phyloP scores from a whole-genome alignment of 1,140 invertebrate species.

The silkworm (Bombyx mori) region ASM3026992v2 NC_085131.1:5181501-5182000 shows the following conservation, averaged over 20 bases:
- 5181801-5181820: not conserved
- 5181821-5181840: not conserved
- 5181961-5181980: slow-evolving; percentile 31
- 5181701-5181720: no score
- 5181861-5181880: slow-evolving; percentile 9
- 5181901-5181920: slow-evolving; percentile 31
- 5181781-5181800: no score
- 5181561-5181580: slow-evolving; percentile 4
- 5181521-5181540: slow-evolving; percentile 15
- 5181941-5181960: slow-evolving; percentile 38
- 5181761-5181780: no score
- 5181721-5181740: no score
- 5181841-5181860: slow-evolving; percentile 1
- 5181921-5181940: slow-evolving; percentile 36
- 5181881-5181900: slow-evolving; percentile 28
- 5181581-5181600: slow-evolving; percentile 2
- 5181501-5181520: slow-evolving; percentile 25
- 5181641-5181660: not conserved
- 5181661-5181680: no score
- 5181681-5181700: not conserved
- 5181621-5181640: slow-evolving; percentile 5
- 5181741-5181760: no score
- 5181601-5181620: not conserved
- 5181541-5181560: slow-evolving; percentile 24
- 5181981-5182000: slow-evolving; percentile 28